phyloP scores from a whole-genome alignment of 2,888 invertebrate genomes.

The Lycia hirtaria region DNA sequence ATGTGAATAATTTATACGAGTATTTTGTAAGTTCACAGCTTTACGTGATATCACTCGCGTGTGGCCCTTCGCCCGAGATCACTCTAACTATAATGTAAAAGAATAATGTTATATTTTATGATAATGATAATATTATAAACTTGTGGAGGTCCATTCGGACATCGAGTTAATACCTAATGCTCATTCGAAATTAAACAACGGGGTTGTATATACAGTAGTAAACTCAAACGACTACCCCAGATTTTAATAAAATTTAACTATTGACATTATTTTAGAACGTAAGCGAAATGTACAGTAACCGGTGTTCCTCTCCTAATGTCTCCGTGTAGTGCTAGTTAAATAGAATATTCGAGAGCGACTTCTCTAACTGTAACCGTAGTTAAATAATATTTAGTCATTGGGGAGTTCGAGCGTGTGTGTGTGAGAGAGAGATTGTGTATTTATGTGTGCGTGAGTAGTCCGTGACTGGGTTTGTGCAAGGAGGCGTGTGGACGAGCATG shows the following conservation, averaged over 20 bases:
- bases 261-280: slow-evolving; percentile 65
- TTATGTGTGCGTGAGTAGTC: slow-evolving; percentile 34
- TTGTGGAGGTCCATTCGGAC: slow-evolving; percentile 71
- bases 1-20: slow-evolving; percentile 85
- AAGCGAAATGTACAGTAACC: slow-evolving; percentile 81
- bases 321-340: slow-evolving; percentile 77
- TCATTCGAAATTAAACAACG: slow-evolving; percentile 73
- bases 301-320: slow-evolving; percentile 83
- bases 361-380: slow-evolving; percentile 70
- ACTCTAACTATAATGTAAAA: slow-evolving; percentile 49
- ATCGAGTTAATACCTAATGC: slow-evolving; percentile 71
- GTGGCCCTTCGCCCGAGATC: slow-evolving; percentile 78
- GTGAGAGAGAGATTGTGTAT: slow-evolving; percentile 46
- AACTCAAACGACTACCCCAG: slow-evolving; percentile 65
- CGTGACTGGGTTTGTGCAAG: slow-evolving; percentile 39
- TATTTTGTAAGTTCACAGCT: slow-evolving; percentile 85
- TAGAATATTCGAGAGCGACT: slow-evolving; percentile 69
- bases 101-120: slow-evolving; percentile 79
- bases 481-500: slow-evolving; percentile 40
- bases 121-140: slow-evolving; percentile 67
- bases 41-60: slow-evolving; percentile 79
- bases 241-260: slow-evolving; percentile 72
- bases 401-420: slow-evolving; percentile 57
- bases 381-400: slow-evolving; percentile 64
- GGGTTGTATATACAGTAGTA: slow-evolving; percentile 77